phyloP scores from a whole-genome alignment of 2,888 invertebrate genomes.

The Linnaemya vulpina region DNA sequence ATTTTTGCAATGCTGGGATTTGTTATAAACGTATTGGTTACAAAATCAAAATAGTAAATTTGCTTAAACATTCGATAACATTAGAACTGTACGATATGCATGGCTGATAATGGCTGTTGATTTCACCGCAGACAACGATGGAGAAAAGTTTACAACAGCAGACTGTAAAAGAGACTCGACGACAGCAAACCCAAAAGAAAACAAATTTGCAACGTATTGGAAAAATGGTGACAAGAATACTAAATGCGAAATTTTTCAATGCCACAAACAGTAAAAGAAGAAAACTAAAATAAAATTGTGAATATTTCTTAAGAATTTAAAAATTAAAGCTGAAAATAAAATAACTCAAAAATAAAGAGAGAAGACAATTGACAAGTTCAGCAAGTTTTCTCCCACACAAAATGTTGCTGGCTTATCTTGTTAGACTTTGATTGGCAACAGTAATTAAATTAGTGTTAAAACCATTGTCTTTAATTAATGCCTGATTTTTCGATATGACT shows the following conservation, averaged over 20 bases:
- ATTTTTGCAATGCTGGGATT: conserved; percentile 36
- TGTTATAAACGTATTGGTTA: conserved; percentile 65
- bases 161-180: neutral
- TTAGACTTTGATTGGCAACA: conserved; percentile 25
- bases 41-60: conserved; percentile 71
- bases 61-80: conserved; percentile 71
- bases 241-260: conserved; percentile 11
- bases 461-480: conserved; percentile 66
- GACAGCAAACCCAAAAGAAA: conserved; percentile 35
- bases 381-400: no score
- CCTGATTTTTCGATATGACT: conserved; percentile 61
- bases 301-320: neutral
- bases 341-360: neutral
- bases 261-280: neutral
- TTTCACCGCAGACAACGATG: conserved; percentile 68
- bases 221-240: conserved; percentile 38
- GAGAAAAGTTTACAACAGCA: neutral
- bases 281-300: neutral
- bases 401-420: conserved; percentile 12
- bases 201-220: conserved; percentile 46
- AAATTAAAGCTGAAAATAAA: neutral
- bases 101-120: conserved; percentile 67
- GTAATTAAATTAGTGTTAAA: conserved; percentile 60
- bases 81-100: conserved; percentile 60
- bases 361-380: neutral